Conservation (phyloP, 2,797 vertebrate genomes). For the Enteromius argenteus region DNA sequence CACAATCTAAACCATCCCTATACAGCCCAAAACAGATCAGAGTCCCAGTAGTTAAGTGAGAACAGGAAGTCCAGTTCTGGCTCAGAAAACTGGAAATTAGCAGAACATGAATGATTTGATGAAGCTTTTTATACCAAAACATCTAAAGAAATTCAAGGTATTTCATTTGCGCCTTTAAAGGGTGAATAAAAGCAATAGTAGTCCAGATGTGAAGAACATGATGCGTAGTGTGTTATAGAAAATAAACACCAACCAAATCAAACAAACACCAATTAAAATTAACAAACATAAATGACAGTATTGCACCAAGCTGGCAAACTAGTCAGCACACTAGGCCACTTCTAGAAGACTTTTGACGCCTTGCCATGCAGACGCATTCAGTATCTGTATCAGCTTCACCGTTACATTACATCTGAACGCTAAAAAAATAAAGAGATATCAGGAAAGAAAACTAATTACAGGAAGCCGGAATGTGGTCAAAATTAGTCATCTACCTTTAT, state of each 20-base stretch:
- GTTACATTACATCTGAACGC: slow-evolving; percentile 12
- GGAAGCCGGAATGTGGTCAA: slow-evolving; percentile 63
- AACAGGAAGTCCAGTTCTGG: background rate
- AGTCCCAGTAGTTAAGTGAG: background rate
- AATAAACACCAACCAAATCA: slow-evolving; percentile 43
- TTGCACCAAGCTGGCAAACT: slow-evolving; percentile 59
- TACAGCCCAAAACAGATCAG: slow-evolving; percentile 57
- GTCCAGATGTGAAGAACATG: slow-evolving; percentile 46
- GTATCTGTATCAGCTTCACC: background rate
- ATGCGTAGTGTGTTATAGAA: slow-evolving; percentile 54
- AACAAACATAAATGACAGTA: slow-evolving; percentile 51
- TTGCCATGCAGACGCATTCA: slow-evolving; percentile 22
- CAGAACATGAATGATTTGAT: background rate
- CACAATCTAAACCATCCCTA: slow-evolving; percentile 52
- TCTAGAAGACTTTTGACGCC: slow-evolving; percentile 34
- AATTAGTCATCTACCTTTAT: slow-evolving; percentile 63
- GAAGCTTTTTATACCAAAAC: background rate
- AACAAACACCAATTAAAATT: slow-evolving; percentile 44
- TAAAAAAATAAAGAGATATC: slow-evolving; percentile 30
- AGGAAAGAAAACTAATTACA: slow-evolving; percentile 9
- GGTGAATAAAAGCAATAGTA: background rate
- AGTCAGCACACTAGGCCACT: slow-evolving; percentile 12
- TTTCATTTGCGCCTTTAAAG: background rate
- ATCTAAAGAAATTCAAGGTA: background rate
- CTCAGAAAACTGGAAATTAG: background rate